Evolutionary conservation across 2,113 vertebrate genomes (phyloP).

Genomic region (Sapajus apella): DNA sequence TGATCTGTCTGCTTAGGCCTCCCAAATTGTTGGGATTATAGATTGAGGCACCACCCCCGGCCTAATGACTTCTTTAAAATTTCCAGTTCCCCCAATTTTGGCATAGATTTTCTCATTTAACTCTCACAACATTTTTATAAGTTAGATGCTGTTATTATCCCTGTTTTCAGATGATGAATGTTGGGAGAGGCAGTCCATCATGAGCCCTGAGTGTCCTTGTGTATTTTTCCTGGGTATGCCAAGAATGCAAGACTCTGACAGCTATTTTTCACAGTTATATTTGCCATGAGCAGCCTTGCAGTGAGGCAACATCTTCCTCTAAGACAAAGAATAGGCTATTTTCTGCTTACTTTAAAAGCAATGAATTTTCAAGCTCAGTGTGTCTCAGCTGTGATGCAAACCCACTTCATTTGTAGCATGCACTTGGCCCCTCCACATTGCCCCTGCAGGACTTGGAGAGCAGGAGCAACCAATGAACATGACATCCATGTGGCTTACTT

Average conservation of each 20-base stretch:
- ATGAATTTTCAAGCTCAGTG: neutral
- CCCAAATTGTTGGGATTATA: too few species aligned
- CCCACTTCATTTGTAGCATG: neutral
- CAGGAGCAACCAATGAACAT: neutral
- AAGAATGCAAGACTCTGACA: neutral
- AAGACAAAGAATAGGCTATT: neutral
- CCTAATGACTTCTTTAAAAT: neutral
- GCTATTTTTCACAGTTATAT: neutral
- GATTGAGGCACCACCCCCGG: too few species aligned
- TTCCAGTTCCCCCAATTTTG: neutral
- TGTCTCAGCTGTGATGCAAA: neutral
- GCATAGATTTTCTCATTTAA: neutral
- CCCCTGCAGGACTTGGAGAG: too few species aligned
- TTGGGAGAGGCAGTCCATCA: neutral
- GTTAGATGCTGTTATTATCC: neutral
- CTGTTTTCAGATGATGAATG: neutral
- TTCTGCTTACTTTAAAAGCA: neutral
- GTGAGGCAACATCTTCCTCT: neutral
- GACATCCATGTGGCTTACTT: neutral
- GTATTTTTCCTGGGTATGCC: neutral
- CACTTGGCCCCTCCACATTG: neutral
- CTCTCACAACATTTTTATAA: neutral
- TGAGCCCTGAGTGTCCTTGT: neutral
- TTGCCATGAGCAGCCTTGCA: neutral
- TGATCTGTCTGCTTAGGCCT: too few species aligned